These are phyloP conservation scores for Epizoanthus scotinus DNA, from an alignment of 92 coral and sea anemone species.

Conservation along the genomic window DNA sequence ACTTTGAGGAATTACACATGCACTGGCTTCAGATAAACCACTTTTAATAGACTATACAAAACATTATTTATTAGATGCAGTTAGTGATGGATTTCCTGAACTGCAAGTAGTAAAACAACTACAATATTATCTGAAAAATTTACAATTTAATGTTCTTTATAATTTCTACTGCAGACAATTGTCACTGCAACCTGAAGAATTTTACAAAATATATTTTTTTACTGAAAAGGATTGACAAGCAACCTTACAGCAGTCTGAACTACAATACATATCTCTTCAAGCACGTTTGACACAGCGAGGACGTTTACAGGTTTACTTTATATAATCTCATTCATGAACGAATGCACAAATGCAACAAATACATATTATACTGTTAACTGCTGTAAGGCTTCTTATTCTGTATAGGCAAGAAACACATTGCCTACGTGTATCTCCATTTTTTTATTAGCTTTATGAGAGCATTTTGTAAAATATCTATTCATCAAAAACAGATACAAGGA, in stretches of 20 bases:
- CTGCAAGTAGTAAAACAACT: constrained; percentile 4
- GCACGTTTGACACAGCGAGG: too few relatives aligned
- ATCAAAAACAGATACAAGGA: constrained; percentile 9
- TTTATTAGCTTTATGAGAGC: background rate
- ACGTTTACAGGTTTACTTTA: too few relatives aligned
- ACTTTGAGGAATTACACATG: too few relatives aligned
- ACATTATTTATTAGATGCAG: constrained; percentile 22
- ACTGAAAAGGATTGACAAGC: background rate
- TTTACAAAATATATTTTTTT: constrained; percentile 41
- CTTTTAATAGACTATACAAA: background rate
- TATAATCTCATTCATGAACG: too few relatives aligned
- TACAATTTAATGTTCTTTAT: constrained; percentile 14
- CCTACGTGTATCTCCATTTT: background rate
- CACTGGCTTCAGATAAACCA: background rate
- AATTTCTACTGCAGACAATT: background rate
- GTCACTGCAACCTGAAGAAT: constrained; percentile 12
- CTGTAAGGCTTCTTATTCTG: constrained; percentile 7
- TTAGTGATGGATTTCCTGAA: constrained; percentile 9
- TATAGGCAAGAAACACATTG: background rate
- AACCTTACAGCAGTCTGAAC: constrained; percentile 11
- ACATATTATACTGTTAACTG: background rate
- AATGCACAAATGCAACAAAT: too few relatives aligned
- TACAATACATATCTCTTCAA: too few relatives aligned
- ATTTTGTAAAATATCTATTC: constrained; percentile 16
- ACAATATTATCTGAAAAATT: constrained; percentile 24